Conservation (phyloP, 2,888 invertebrate species). For the Diadromus collaris region DNA sequence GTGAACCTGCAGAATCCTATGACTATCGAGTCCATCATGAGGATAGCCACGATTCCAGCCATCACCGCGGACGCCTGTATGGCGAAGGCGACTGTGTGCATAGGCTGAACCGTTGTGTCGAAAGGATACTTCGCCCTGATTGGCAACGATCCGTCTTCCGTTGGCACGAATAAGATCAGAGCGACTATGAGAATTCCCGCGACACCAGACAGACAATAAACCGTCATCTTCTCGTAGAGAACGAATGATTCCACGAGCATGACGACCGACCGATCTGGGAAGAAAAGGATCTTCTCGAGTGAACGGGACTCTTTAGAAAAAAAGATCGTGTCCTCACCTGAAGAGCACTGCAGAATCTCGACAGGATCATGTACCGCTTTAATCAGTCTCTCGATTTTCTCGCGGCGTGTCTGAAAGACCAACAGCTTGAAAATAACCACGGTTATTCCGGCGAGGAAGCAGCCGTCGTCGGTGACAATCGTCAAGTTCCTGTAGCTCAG, state of each 20-base stretch:
- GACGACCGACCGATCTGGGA: conserved; percentile 56
- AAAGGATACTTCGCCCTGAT: conserved; percentile 73
- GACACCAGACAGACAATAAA: conserved; percentile 64
- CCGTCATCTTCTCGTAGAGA: conserved; percentile 56
- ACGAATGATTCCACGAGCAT: conserved; percentile 58
- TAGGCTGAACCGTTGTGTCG: conserved; percentile 65
- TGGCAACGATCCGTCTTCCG: conserved; percentile 67
- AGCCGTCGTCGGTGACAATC: conserved; percentile 70
- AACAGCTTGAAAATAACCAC: conserved; percentile 70
- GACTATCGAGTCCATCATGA: conserved; percentile 67
- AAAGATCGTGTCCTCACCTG: conserved; percentile 61
- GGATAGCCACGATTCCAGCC: conserved; percentile 65
- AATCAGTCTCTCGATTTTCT: conserved; percentile 60
- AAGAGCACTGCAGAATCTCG: conserved; percentile 63
- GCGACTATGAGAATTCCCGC: conserved; percentile 62
- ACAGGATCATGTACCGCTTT: conserved; percentile 53
- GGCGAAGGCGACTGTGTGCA: conserved; percentile 65
- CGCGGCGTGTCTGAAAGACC: conserved; percentile 61
- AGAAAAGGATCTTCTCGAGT: conserved; percentile 3
- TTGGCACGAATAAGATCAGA: conserved; percentile 68
- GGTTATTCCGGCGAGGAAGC: conserved; percentile 68
- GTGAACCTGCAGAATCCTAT: conserved; percentile 64
- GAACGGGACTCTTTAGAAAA: not conserved
- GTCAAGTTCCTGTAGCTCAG: conserved; percentile 63
- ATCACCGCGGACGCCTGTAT: conserved; percentile 66